Conservation (phyloP, 2,797 vertebrate species). For the Pseudochromis fuscus region DNA sequence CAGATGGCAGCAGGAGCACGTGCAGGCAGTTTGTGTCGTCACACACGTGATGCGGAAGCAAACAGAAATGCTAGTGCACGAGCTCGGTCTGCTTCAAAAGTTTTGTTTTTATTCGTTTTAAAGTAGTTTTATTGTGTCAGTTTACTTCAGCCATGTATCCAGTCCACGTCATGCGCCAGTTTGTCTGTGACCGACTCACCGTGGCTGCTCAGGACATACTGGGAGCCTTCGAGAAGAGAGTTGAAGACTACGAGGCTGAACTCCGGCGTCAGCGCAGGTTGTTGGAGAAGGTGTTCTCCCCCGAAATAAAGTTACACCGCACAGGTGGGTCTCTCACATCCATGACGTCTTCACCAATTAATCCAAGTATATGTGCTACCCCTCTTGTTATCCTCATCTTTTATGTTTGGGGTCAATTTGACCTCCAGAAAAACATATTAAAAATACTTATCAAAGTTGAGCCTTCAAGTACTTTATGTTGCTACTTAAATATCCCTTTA, state of each 20-base stretch:
- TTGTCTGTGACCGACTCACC: conserved; percentile 70
- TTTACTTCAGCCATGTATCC: conserved; percentile 43
- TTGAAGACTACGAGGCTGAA: conserved; percentile 59
- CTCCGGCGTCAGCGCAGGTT: conserved; percentile 62
- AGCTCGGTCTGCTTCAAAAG: background rate
- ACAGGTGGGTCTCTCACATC: conserved; percentile 50
- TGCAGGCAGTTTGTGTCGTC: too few relatives aligned
- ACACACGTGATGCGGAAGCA: conserved; percentile 37
- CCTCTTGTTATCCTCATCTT: too few relatives aligned
- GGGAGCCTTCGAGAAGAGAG: conserved; percentile 62
- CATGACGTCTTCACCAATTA: accelerated
- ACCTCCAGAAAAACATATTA: too few relatives aligned
- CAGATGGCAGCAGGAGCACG: background rate
- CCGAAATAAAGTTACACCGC: conserved; percentile 35
- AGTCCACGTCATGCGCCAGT: conserved; percentile 54
- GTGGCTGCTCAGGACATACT: conserved; percentile 72
- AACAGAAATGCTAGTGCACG: background rate
- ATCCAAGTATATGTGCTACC: too few relatives aligned
- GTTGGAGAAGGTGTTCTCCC: conserved; percentile 41
- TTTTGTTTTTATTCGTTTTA: background rate
- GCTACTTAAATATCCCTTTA: too few relatives aligned
- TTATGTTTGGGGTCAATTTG: too few relatives aligned
- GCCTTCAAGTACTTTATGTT: too few relatives aligned
- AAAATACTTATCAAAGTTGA: too few relatives aligned
- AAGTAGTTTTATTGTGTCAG: background rate